Conservation (phyloP, 2,113 vertebrate genomes). For the Danionella cerebrum region DNA sequence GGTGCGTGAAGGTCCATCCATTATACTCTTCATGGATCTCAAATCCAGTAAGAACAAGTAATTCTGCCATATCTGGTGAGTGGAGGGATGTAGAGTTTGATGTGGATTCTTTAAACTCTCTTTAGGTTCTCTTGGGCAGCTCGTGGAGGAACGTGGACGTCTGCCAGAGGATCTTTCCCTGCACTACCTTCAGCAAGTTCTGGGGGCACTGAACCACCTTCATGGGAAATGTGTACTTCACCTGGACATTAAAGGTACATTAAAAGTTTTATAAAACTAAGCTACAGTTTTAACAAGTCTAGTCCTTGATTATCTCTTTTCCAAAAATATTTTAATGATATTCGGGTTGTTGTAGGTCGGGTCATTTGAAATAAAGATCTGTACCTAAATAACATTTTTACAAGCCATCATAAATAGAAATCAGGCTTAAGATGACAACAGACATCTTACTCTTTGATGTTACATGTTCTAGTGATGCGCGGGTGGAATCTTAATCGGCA, state of each 20-base stretch:
- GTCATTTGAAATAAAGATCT: too few species aligned
- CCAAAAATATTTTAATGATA: too few species aligned
- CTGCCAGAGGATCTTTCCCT: slow-evolving; percentile 86
- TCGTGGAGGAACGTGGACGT: slow-evolving; percentile 77
- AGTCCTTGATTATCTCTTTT: too few species aligned
- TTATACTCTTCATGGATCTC: slow-evolving; percentile 88
- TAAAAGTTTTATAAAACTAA: too few species aligned
- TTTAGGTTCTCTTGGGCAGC: slow-evolving; percentile 79
- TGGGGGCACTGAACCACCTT: slow-evolving; percentile 79
- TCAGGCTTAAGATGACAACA: too few species aligned
- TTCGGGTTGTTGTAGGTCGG: too few species aligned
- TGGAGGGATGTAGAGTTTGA: neutral
- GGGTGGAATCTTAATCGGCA: too few species aligned
- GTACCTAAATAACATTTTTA: too few species aligned
- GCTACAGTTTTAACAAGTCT: too few species aligned
- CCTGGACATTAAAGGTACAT: slow-evolving; percentile 88
- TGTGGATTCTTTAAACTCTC: slow-evolving; percentile 10
- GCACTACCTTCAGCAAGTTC: slow-evolving; percentile 77
- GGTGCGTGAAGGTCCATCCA: slow-evolving; percentile 79
- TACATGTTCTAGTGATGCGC: too few species aligned
- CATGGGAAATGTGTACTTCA: slow-evolving; percentile 76
- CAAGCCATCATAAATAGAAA: too few species aligned
- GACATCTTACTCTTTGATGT: too few species aligned
- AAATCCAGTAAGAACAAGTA: slow-evolving; percentile 73
- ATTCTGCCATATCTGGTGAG: neutral